Evolutionary conservation across 2,888 invertebrate species (phyloP), one percentile per base, ranked within the genome.

Genomic region (Parasteatoda lunata): DNA sequence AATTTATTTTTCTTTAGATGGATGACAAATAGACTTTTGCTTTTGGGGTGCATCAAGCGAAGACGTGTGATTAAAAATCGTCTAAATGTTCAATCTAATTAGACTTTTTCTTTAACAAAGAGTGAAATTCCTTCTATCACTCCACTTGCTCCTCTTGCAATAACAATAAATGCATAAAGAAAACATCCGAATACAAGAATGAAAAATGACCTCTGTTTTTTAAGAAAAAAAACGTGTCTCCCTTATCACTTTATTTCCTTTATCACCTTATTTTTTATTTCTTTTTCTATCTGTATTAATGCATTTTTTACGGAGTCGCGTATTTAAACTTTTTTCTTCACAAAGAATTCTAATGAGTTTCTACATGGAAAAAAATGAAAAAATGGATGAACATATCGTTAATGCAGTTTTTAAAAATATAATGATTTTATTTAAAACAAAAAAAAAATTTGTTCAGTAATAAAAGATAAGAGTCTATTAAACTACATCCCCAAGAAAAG

Each of bases 41-140:
- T 30, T 70, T 51, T 13, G 54, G 47, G 73, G 48, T 45, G n/a
- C n/a, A n/a, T n/a, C n/a, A n/a, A 54, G 65, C 69, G 30, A 15
- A 15, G 15, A 68, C 59, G 54, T 45, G 69, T 69, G 54, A 9
- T 7, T 7, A 54, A 71, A 77, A 70, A 77, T 76, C 77, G 65
- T 71, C 83, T 71, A 83, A 83, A 83, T 83, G 77, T 83, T 83
- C 83, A 83, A 77, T 77, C 77, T 77, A 83, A 77, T 71, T 71
- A 13, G 51, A 11, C 52, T 45, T 49, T 59, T 65, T 47, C 15
- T 65, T 65, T 65, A 45, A 59, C 49, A 52, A 73, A 54, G 15
- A n/a, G 13, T 49, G 5, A 59, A 47, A 70, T 81, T 75, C 69
- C 66, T 78, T 66, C 15, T 59, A 30, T 83, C 69, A 52, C 83